Evolutionary conservation across 2,888 invertebrate species (phyloP), one percentile per base, ranked within the genome.

Genomic region (Torymus auratus): DNA sequence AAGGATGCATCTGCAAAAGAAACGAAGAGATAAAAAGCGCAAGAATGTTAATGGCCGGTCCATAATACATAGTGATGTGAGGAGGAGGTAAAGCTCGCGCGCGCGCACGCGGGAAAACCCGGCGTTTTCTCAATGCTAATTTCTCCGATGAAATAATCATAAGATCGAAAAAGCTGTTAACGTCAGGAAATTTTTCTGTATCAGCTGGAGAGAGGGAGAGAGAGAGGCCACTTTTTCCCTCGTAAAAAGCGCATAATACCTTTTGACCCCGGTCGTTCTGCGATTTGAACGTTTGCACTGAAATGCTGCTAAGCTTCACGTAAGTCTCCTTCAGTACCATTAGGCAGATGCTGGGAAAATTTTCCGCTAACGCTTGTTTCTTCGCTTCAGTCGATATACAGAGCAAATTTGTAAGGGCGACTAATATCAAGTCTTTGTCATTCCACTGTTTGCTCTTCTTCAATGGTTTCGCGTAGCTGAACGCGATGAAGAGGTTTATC

Each of bases 381-480:
- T 93, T 93, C 0, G 93, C 92, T 83, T 91, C 90, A 10, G 83
- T 83, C 0, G 93, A 93, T 17, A 92, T 86, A 55, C 91, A 91
- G 1, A 93, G 84, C 41, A 93, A 84, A 85, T 92, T 91, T 0
- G 92, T 90, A 50, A 93, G 86, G 0, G 92, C 91, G 15, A 88
- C 88, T 0, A 89, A 86, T 17, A 92, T 88, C 1, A 91, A 82
- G n/a, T 88, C 87, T 84, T 91, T 92, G 74, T 91, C 91, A 53
- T 88, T 90, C 2, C 82, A 82, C 7, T 88, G 86, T 69, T 88
- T 89, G 12, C 83, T 83, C 53, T 85, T 87, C 84, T 89, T 91
- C 41, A 90, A 86, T 0, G 86, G 85, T 65, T 85, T 87, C 0
- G 88, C 85, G n/a, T 89, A 89, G 83, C 87, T 91, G 56, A 90